A percentile compares a stretch with the other conserved stretches of the same genome.
These are phyloP conservation scores for Leucopsar rothschildi DNA, from an alignment of 2,113 vertebrate species.

Conservation along the genomic window DNA sequence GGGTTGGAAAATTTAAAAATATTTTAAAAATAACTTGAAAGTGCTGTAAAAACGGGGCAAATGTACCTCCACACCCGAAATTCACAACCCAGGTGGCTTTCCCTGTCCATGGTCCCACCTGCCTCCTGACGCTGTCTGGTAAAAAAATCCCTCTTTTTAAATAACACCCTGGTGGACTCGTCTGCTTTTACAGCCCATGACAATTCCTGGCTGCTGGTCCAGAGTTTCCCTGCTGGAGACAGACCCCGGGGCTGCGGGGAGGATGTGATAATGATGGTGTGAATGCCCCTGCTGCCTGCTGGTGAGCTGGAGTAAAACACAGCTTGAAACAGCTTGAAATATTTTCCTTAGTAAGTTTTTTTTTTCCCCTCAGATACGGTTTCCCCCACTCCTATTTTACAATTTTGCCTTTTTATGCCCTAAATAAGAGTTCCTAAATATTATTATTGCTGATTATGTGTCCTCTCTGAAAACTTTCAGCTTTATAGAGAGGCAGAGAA, in stretches of 20 bases:
- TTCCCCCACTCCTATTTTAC: background rate
- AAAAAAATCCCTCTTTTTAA: background rate
- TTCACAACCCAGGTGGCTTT: background rate
- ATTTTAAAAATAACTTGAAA: background rate
- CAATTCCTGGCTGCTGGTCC: background rate
- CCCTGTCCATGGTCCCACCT: constrained; percentile 19
- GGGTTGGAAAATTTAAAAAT: background rate
- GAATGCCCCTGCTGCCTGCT: background rate
- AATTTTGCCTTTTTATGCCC: background rate
- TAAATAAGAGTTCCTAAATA: background rate
- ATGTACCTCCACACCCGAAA: background rate
- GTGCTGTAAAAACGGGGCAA: background rate
- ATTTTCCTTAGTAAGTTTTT: accelerated
- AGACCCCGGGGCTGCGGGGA: background rate
- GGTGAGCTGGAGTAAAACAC: background rate
- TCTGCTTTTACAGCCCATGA: background rate
- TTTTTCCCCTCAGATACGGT: background rate
- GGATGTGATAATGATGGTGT: background rate
- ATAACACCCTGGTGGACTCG: accelerated
- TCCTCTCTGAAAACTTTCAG: background rate
- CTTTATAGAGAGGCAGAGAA: accelerated
- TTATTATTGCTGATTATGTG: accelerated
- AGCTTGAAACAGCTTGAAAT: background rate
- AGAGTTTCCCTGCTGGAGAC: background rate
- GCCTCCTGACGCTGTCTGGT: background rate